Conservation (phyloP, 2,888 invertebrate species). For the Pachydiplax longipennis region DNA sequence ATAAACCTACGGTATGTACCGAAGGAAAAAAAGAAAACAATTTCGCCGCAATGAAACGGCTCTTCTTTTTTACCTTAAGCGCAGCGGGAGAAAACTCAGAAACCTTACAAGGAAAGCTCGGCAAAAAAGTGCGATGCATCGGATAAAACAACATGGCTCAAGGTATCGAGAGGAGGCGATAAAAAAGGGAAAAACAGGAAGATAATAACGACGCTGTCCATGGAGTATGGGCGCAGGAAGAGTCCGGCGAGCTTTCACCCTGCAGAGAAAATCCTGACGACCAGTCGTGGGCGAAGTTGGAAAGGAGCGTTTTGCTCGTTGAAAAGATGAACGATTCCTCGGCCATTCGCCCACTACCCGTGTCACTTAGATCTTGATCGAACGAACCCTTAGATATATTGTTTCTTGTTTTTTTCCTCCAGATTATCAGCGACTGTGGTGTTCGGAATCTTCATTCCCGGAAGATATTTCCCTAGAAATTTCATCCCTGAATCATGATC, state of each 20-base stretch:
- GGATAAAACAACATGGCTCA: not conserved
- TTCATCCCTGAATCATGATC: no score
- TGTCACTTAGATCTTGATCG: not conserved
- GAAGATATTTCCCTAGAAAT: no score
- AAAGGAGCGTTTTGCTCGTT: not conserved
- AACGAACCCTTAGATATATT: not conserved
- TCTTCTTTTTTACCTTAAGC: not conserved
- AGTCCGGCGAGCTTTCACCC: not conserved
- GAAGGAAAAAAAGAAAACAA: not conserved
- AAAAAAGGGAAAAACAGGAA: not conserved
- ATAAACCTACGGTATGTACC: not conserved
- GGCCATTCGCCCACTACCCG: not conserved
- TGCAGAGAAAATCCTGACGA: not conserved
- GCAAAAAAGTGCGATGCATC: not conserved
- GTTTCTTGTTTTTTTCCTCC: not conserved
- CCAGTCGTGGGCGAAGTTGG: not conserved
- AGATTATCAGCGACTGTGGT: not conserved
- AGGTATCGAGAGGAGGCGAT: not conserved
- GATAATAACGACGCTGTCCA: not conserved
- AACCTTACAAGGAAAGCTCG: not conserved
- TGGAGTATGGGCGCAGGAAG: not conserved
- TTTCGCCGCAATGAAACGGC: not conserved
- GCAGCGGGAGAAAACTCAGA: not conserved
- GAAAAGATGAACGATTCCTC: not conserved
- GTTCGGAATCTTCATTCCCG: no score